Conservation (phyloP, 2,888 invertebrate genomes). For the Masnerella sp. region DNA sequence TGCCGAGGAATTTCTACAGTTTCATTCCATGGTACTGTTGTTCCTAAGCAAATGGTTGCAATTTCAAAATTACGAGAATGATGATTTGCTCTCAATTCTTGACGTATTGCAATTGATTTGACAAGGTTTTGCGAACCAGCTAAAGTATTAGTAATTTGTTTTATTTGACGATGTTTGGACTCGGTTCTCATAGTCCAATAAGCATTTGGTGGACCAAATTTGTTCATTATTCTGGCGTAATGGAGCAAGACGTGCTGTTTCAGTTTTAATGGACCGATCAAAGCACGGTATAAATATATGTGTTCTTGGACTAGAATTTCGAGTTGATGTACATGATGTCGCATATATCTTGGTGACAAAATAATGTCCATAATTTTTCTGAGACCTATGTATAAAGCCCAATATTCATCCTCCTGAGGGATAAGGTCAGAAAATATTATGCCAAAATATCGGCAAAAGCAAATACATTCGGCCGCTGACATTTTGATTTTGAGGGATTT, state of each 20-base stretch:
- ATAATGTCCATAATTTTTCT: slow-evolving; percentile 6
- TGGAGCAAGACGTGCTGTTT: slow-evolving; percentile 27
- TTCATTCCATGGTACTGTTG: not conserved
- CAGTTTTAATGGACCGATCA: slow-evolving; percentile 24
- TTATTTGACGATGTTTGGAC: slow-evolving; percentile 22
- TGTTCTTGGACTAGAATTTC: slow-evolving; percentile 1
- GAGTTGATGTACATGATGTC: slow-evolving; percentile 2
- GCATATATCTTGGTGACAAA: not conserved
- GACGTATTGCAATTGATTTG: slow-evolving; percentile 19
- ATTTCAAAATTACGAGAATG: not conserved
- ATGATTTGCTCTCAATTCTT: slow-evolving; percentile 2
- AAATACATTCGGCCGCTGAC: slow-evolving; percentile 14
- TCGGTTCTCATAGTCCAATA: slow-evolving; percentile 34
- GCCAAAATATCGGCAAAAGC: slow-evolving; percentile 26
- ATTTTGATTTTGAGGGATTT: slow-evolving; percentile 18
- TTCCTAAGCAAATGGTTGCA: not conserved
- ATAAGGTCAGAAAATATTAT: slow-evolving; percentile 22
- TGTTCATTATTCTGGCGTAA: not conserved
- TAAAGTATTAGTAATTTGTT: slow-evolving; percentile 3
- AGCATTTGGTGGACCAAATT: not conserved
- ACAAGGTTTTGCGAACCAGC: slow-evolving; percentile 22
- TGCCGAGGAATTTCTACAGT: slow-evolving; percentile 1
- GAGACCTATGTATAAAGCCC: slow-evolving; percentile 1
- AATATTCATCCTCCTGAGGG: slow-evolving; percentile 7
- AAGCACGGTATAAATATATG: slow-evolving; percentile 3